Percentiles rank a stretch among this genome's conserved stretches.
Evolutionary conservation across 2,888 invertebrate genomes (phyloP).

Genomic region (Pherbina coryleti): DNA sequence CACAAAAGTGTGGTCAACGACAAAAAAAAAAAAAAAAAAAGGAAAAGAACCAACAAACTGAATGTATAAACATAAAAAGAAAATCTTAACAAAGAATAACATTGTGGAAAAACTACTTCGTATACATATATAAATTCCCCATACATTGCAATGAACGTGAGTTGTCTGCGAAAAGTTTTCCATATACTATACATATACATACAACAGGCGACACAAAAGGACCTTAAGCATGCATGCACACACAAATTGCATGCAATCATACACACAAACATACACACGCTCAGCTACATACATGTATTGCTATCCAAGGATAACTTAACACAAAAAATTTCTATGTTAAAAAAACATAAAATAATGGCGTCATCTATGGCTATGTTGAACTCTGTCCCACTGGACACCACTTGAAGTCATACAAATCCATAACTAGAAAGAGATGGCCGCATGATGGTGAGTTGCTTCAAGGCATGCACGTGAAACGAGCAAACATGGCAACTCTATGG

Average conservation of each 20-base stretch:
- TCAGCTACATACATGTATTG: not conserved
- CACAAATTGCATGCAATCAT: too few relatives aligned
- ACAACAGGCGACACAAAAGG: not conserved
- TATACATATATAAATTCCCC: constrained; percentile 5
- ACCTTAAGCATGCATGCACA: not conserved
- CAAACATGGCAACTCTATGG: not conserved
- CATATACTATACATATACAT: not conserved
- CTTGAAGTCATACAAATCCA: not conserved
- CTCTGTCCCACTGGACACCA: constrained; percentile 24
- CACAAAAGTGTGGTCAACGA: constrained; percentile 28
- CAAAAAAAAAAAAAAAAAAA: not conserved
- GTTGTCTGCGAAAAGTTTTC: not conserved
- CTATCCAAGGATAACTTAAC: not conserved
- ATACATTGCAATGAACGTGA: not conserved
- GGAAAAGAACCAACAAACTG: not conserved
- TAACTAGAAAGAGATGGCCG: constrained; percentile 3
- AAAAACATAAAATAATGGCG: not conserved
- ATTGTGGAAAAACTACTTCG: not conserved
- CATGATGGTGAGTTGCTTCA: not conserved
- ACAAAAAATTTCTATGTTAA: not conserved
- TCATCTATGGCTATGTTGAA: constrained; percentile 1
- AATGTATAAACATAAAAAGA: not conserved
- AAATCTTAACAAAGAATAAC: not conserved
- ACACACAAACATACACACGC: not conserved
- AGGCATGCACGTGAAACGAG: not conserved